Evolutionary conservation across 1,140 invertebrate species (phyloP).

Genomic region (Drosophila obscura): DNA sequence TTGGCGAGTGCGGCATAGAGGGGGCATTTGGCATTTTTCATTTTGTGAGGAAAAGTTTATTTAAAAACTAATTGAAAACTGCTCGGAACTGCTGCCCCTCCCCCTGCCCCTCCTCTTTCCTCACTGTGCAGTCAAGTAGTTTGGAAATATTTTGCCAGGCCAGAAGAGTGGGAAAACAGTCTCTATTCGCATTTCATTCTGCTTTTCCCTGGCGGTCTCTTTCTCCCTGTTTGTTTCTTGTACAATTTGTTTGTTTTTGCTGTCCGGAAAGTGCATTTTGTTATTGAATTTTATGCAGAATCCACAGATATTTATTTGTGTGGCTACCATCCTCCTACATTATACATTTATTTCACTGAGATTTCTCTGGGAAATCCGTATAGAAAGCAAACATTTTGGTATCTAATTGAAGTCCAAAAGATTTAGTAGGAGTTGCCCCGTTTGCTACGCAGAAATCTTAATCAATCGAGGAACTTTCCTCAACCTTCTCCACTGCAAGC

Average conservation of each 20-base stretch:
- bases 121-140: constrained; percentile 52
- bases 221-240: constrained; percentile 33
- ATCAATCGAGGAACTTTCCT: constrained; percentile 39
- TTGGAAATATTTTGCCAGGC: constrained; percentile 53
- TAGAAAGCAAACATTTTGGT: not conserved
- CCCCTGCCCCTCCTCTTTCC: not conserved
- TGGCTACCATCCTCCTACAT: constrained; percentile 7
- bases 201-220: constrained; percentile 8
- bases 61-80: constrained; percentile 81
- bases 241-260: constrained; percentile 70
- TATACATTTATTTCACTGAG: constrained; percentile 1
- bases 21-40: constrained; percentile 44
- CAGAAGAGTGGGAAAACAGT: constrained; percentile 30
- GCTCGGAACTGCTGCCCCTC: constrained; percentile 34
- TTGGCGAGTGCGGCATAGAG: not conserved
- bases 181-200: constrained; percentile 14
- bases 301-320: constrained; percentile 7
- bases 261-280: constrained; percentile 74
- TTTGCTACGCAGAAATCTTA: constrained; percentile 27
- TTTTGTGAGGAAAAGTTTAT: constrained; percentile 64
- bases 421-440: constrained; percentile 3
- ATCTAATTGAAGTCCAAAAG: constrained; percentile 22
- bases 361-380: not conserved
- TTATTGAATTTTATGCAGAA: constrained; percentile 71
- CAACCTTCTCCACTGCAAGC: constrained; percentile 15